Conservation (phyloP, 2,113 vertebrate genomes). For the Meriones unguiculatus region DNA sequence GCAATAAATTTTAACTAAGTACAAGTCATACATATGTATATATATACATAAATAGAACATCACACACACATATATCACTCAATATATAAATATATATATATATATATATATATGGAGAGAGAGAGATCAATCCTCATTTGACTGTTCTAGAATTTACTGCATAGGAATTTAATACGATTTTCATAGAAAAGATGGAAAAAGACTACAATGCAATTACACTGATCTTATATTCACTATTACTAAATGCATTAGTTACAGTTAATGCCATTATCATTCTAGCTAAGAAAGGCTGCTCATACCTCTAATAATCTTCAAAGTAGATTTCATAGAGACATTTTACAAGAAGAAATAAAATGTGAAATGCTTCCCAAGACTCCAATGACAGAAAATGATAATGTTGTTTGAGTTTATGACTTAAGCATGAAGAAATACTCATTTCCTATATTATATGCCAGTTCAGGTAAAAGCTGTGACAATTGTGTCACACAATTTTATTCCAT, state of each 20-base stretch:
- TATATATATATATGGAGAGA: background rate
- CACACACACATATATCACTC: background rate
- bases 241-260: slow-evolving; percentile 55
- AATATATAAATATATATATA: background rate
- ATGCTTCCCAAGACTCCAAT: slow-evolving; percentile 42
- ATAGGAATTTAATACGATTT: slow-evolving; percentile 26
- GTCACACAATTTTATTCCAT: background rate
- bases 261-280: slow-evolving; percentile 44
- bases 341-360: slow-evolving; percentile 56
- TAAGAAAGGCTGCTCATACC: background rate
- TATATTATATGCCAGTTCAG: background rate
- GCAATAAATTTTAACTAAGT: background rate
- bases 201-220: slow-evolving; percentile 50
- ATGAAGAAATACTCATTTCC: background rate
- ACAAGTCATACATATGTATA: background rate
- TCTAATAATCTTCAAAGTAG: background rate
- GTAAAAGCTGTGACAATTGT: background rate
- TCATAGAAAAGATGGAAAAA: slow-evolving; percentile 60
- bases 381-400: slow-evolving; percentile 33
- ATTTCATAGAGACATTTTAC: slow-evolving; percentile 64
- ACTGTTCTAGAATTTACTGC: background rate
- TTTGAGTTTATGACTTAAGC: background rate
- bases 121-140: background rate
- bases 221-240: slow-evolving; percentile 53
- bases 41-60: background rate